A percentile compares a stretch with the other conserved stretches of the same genome.
Evolutionary conservation across 2,113 vertebrate genomes (phyloP).

Genomic region (Daphoenositta chrysoptera): DNA sequence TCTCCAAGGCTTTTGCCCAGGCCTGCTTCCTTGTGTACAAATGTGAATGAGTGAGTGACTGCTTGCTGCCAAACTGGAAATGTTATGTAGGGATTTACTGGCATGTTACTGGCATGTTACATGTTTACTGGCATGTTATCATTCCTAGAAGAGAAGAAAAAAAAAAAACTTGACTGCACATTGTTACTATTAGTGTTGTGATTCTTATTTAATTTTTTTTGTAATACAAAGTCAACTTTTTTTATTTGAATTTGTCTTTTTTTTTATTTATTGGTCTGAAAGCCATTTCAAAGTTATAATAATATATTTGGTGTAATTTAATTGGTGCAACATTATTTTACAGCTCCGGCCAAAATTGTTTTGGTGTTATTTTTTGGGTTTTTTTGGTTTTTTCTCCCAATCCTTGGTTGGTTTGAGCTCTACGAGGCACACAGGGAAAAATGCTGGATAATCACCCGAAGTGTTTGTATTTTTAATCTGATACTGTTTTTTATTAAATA

Average conservation of each 20-base stretch:
- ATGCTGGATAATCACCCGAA: slow-evolving; percentile 76
- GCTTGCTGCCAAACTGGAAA: slow-evolving; percentile 96
- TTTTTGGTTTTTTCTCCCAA: slow-evolving; percentile 43
- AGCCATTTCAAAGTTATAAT: slow-evolving; percentile 92
- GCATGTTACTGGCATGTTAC: slow-evolving; percentile 81
- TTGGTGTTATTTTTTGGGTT: slow-evolving; percentile 10
- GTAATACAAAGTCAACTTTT: slow-evolving; percentile 82
- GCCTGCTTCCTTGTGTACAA: slow-evolving; percentile 73
- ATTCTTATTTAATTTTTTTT: slow-evolving; percentile 85
- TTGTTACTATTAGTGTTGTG: slow-evolving; percentile 91
- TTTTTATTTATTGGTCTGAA: slow-evolving; percentile 98
- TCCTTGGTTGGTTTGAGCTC: slow-evolving; percentile 72
- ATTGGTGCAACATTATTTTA: slow-evolving; percentile 78
- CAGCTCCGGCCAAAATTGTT: slow-evolving; percentile 74
- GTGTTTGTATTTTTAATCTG: slow-evolving; percentile 79
- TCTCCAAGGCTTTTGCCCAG: slow-evolving; percentile 43
- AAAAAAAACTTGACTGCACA: slow-evolving; percentile 93
- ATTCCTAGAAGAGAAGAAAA: slow-evolving; percentile 78
- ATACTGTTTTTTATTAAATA: slow-evolving; percentile 80
- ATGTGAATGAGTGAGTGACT: slow-evolving; percentile 78
- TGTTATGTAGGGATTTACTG: slow-evolving; percentile 87
- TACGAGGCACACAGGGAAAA: slow-evolving; percentile 62
- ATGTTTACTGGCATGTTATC: slow-evolving; percentile 83
- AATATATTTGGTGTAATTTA: slow-evolving; percentile 89
- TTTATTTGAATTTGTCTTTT: slow-evolving; percentile 87